Base-by-base conservation (phyloP, 1,140 invertebrate genomes). In the Penaeus japonicus region DNA sequence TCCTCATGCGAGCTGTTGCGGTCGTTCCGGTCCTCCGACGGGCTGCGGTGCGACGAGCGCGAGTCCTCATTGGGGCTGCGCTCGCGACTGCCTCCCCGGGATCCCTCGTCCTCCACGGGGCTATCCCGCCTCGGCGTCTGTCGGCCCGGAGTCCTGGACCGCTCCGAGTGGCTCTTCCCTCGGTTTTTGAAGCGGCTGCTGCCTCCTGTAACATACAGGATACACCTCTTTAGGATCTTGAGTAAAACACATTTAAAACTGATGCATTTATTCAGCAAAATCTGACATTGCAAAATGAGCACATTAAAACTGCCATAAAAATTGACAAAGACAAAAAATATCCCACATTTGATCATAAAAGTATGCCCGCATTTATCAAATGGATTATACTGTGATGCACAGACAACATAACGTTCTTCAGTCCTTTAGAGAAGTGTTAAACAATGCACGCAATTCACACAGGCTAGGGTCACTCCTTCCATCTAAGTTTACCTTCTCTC, bases 401-500 rank as follows among this genome's bases (percentile, higher is more conserved):
- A 89, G 79, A 54, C 39, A 65, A 89, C 18, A 78, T 32, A n/a
- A 65, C 86, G 79, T 89, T 85, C 62, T 85, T 86, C 84, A 89
- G 89, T 86, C 82, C 47, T 59, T 80, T 85, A 59, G 35, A 86
- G 84, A 89, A 86, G 57, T 82, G 79, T 47, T 85, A 59, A 75
- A 54, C 62, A 85, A n/a, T 85, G 73, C 55, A 78, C 80, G 85
- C 77, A 89, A 80, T 53, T 39, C 62, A 86, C 85, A 87, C 88
- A 85, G 65, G 55, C 55, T 87, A 85, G 85, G 24, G 53, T 90
- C 88, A 89, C 24, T 90, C 81, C 81, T 89, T 89, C 83, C 87
- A 87, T 70, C 89, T 86, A 87, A 87, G 90, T 87, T 90, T 90
- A 90, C 90, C 90, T 90, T 90, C 90, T 87, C 87, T 89, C 79